These are phyloP conservation scores for Chironomus riparius DNA, from an alignment of 2,888 invertebrate genomes.

Conservation along the genomic window DNA sequence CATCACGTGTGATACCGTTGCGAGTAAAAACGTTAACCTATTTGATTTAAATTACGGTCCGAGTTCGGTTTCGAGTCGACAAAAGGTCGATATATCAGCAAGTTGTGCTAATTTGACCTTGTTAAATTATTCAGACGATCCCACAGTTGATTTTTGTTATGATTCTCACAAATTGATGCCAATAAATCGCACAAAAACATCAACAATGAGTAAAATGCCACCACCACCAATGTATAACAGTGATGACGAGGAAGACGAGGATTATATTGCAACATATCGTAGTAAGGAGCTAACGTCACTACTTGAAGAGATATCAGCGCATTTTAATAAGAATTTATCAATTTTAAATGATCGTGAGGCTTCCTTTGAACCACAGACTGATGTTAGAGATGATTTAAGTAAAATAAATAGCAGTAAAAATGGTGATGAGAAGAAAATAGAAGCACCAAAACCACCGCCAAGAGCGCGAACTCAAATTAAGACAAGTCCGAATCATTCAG, in stretches of 20 bases:
- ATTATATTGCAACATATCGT: slow-evolving; percentile 42
- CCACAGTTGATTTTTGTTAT: slow-evolving; percentile 6
- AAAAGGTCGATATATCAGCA: slow-evolving; percentile 44
- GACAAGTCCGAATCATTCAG: slow-evolving; percentile 22
- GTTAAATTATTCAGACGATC: slow-evolving; percentile 45
- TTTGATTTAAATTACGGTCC: slow-evolving; percentile 34
- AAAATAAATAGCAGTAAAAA: neutral
- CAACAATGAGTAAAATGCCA: slow-evolving; percentile 46
- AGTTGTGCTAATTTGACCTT: slow-evolving; percentile 55
- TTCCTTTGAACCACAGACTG: slow-evolving; percentile 33
- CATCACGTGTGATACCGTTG: slow-evolving; percentile 35
- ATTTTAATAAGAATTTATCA: slow-evolving; percentile 50
- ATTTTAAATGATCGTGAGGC: slow-evolving; percentile 48
- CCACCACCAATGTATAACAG: slow-evolving; percentile 47
- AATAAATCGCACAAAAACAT: slow-evolving; percentile 36
- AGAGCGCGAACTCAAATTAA: slow-evolving; percentile 27
- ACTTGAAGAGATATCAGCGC: slow-evolving; percentile 44
- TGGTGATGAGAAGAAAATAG: too few species aligned
- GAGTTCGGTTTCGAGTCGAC: neutral
- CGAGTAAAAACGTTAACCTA: slow-evolving; percentile 42
- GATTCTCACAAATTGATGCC: slow-evolving; percentile 37
- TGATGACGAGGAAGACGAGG: slow-evolving; percentile 45
- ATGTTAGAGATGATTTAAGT: slow-evolving; percentile 29
- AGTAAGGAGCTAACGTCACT: slow-evolving; percentile 32
- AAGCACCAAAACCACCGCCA: slow-evolving; percentile 30